Percentiles rank a stretch among this genome's conserved stretches.
Conservation (phyloP, 2,113 vertebrate species). For the Stictonetta naevosa region DNA sequence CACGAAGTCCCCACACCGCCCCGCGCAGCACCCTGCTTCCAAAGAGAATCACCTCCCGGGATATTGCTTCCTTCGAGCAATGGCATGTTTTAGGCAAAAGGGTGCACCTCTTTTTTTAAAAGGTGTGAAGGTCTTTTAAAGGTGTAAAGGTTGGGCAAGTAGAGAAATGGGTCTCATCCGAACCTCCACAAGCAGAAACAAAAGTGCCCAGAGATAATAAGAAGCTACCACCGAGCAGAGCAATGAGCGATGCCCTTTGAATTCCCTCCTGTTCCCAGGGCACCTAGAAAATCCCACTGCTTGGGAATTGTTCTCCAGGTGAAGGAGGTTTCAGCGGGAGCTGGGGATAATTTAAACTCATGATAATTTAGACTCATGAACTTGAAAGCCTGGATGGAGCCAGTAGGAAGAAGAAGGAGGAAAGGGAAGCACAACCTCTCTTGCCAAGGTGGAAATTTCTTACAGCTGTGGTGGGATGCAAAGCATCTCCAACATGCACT, state of each 20-base stretch:
- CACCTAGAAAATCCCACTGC: neutral
- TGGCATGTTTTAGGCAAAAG: neutral
- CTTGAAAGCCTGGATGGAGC: neutral
- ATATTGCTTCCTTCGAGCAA: too few species aligned
- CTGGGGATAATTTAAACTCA: neutral
- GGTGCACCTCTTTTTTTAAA: neutral
- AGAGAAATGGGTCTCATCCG: neutral
- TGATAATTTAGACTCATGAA: neutral
- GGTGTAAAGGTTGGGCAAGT: neutral
- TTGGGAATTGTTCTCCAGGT: neutral
- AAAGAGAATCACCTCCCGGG: neutral
- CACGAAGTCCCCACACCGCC: too few species aligned
- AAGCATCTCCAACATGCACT: fast-evolving
- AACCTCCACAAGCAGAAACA: neutral
- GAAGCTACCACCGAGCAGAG: neutral
- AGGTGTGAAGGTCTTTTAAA: neutral
- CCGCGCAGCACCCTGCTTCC: too few species aligned
- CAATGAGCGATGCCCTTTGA: neutral
- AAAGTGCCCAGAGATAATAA: neutral
- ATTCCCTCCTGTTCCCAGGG: neutral
- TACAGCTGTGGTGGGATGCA: neutral
- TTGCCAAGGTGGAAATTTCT: neutral
- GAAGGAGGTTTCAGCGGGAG: neutral
- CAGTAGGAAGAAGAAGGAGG: neutral
- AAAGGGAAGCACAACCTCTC: neutral